Conservation (phyloP, 1,140 invertebrate species). For the Drosophila nannoptera region DNA sequence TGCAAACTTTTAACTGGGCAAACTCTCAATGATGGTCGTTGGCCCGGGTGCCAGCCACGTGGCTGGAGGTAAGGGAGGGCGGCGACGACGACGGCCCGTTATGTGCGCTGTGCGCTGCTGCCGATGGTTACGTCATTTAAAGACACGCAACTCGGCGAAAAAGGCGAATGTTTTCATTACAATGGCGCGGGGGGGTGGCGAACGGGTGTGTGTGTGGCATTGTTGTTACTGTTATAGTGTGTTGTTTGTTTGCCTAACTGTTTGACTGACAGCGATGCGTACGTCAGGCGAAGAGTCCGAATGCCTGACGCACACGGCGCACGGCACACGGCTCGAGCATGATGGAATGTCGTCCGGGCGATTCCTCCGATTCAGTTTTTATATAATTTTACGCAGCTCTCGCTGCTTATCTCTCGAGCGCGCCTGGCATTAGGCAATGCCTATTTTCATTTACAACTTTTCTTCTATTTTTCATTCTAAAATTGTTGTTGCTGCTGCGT, state of each 20-base stretch:
- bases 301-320: slow-evolving; percentile 22
- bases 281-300: slow-evolving; percentile 6
- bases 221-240: slow-evolving; percentile 21
- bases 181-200: slow-evolving; percentile 22
- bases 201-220: slow-evolving; percentile 26
- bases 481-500: slow-evolving; percentile 14
- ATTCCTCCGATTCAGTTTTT: neutral
- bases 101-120: slow-evolving; percentile 8
- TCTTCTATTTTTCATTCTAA: no score
- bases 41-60: neutral
- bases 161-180: slow-evolving; percentile 67
- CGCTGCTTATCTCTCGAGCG: slow-evolving; percentile 2
- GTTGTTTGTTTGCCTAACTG: slow-evolving; percentile 41
- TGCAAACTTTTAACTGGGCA: slow-evolving; percentile 38
- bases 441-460: slow-evolving; percentile 19
- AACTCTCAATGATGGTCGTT: slow-evolving; percentile 32
- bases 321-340: slow-evolving; percentile 2
- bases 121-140: slow-evolving; percentile 62
- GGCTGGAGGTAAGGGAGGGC: neutral
- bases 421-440: slow-evolving; percentile 24
- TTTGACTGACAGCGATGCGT: slow-evolving; percentile 39
- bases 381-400: neutral
- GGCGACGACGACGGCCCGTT: slow-evolving; percentile 15
- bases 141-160: slow-evolving; percentile 56
- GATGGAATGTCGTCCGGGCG: slow-evolving; percentile 4